These are phyloP conservation scores for Eriosoma lanigerum DNA, from an alignment of 1,140 invertebrate genomes.

Conservation along the genomic window DNA sequence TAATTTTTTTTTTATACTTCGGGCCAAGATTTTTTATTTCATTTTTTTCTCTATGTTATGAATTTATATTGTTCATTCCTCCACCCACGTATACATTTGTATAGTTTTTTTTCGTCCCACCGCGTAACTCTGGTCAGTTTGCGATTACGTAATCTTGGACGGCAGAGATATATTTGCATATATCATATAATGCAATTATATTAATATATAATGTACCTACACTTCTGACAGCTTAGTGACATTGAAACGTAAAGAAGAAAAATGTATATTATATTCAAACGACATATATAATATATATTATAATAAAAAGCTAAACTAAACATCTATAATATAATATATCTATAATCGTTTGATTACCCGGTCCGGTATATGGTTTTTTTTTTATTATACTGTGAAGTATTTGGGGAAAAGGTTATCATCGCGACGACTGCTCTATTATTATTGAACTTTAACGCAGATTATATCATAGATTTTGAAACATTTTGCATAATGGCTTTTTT, in stretches of 20 bases:
- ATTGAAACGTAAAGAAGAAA: background rate
- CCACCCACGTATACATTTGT: background rate
- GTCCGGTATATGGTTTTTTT: no score
- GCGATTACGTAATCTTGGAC: background rate
- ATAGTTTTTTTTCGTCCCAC: background rate
- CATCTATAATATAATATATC: no score
- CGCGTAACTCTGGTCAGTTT: background rate
- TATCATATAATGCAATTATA: slow-evolving; percentile 10
- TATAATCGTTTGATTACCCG: no score
- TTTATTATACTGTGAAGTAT: no score
- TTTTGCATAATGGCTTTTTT: no score
- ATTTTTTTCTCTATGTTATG: background rate
- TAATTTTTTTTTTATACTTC: background rate
- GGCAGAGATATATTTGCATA: background rate
- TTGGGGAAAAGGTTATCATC: no score
- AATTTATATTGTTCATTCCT: background rate
- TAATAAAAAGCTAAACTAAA: no score
- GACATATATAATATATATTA: no score
- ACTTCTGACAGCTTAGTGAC: background rate
- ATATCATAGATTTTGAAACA: no score
- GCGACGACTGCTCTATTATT: no score
- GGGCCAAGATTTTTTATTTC: background rate
- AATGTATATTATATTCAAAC: no score
- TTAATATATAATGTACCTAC: background rate
- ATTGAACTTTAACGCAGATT: no score